Evolutionary conservation across 2,113 vertebrate species (phyloP).

Genomic region (Vidua chalybeata): DNA sequence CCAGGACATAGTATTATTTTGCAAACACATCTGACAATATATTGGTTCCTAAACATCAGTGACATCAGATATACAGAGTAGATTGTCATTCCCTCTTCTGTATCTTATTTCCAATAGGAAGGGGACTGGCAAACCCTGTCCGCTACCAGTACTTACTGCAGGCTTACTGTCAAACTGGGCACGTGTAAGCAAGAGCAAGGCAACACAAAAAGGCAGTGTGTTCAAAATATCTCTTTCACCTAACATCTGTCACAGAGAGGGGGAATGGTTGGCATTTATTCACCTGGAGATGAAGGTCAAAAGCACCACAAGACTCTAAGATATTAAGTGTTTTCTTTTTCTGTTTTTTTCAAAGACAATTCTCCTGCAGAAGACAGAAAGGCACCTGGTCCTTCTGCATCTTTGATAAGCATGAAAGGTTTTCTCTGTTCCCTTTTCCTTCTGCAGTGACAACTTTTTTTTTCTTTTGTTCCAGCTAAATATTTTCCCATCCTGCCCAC

Average conservation of each 20-base stretch:
- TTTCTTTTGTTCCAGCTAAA: neutral
- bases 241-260: neutral
- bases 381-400: neutral
- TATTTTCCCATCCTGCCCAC: neutral
- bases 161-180: neutral
- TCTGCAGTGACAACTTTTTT: neutral
- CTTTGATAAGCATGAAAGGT: neutral
- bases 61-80: neutral
- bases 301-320: neutral
- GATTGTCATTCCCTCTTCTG: neutral
- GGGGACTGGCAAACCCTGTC: neutral
- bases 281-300: neutral
- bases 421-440: neutral
- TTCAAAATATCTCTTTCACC: neutral
- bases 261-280: neutral
- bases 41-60: neutral
- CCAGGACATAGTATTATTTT: neutral
- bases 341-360: neutral
- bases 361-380: neutral
- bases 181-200: accelerated
- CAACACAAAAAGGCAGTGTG: neutral
- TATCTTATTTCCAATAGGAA: neutral
- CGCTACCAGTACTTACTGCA: neutral
- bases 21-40: neutral
- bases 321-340: neutral